A percentile compares a stretch with the other conserved stretches of the same genome.
phyloP scores from a whole-genome alignment of 2,797 vertebrate species.

The Momotus momota region DNA sequence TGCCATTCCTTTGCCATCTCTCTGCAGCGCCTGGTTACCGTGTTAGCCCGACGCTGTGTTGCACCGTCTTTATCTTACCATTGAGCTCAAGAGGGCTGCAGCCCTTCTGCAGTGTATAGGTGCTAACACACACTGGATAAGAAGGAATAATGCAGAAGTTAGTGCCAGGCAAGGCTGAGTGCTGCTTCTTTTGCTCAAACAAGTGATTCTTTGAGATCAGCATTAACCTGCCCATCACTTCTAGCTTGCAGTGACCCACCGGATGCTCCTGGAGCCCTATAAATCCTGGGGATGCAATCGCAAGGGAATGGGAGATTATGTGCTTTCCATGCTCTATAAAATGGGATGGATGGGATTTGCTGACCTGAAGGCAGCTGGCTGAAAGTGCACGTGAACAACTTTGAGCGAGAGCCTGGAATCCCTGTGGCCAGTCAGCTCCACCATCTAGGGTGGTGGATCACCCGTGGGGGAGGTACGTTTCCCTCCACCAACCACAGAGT shows the following conservation, averaged over 20 bases:
- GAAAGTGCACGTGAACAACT: neutral
- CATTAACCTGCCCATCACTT: neutral
- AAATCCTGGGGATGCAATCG: neutral
- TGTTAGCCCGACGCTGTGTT: accelerated
- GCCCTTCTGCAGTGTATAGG: neutral
- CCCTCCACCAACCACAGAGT: neutral
- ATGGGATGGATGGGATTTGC: neutral
- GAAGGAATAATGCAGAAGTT: neutral
- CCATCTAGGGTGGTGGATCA: neutral
- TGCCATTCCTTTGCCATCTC: neutral
- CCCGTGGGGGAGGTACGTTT: accelerated
- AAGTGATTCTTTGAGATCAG: neutral
- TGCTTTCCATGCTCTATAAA: neutral
- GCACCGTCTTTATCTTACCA: neutral
- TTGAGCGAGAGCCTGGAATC: neutral
- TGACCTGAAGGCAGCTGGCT: neutral
- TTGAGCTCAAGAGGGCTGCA: neutral
- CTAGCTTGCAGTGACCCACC: neutral
- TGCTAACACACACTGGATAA: too few species aligned
- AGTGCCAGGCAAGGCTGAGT: neutral
- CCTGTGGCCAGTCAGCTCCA: accelerated
- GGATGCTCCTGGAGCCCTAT: neutral
- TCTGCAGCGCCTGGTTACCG: neutral
- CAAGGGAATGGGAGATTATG: neutral
- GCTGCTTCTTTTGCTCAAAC: neutral